phyloP scores from a whole-genome alignment of 2,797 vertebrate species.

The Onychomys leucogaster region DNA sequence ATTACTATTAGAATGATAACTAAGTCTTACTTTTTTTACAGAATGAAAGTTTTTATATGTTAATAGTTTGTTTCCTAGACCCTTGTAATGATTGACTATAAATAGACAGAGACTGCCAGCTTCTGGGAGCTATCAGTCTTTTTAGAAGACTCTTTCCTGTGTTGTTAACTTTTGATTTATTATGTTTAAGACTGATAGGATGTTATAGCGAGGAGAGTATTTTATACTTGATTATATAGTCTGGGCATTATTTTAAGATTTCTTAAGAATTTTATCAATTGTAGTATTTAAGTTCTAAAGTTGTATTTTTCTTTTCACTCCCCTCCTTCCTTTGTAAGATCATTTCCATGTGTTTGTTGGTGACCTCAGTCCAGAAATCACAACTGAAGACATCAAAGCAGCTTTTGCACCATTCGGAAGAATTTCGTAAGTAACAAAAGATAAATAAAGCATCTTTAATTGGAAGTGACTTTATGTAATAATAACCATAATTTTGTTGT shows the following conservation, averaged over 20 bases:
- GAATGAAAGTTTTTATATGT: conserved; percentile 68
- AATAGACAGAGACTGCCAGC: conserved; percentile 65
- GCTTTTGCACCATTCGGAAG: conserved; percentile 98
- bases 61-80: conserved; percentile 71
- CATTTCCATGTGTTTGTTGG: conserved; percentile 99
- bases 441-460: conserved; percentile 62
- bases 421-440: conserved; percentile 95
- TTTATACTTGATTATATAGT: conserved; percentile 74
- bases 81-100: conserved; percentile 55
- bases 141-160: conserved; percentile 55
- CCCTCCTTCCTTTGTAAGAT: conserved; percentile 89
- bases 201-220: conserved; percentile 74
- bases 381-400: conserved; percentile 98
- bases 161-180: conserved; percentile 54
- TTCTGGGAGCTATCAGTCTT: conserved; percentile 46
- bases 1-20: conserved; percentile 56
- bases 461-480: conserved; percentile 73
- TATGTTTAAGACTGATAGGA: conserved; percentile 67
- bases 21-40: conserved; percentile 72
- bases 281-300: conserved; percentile 75
- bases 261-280: conserved; percentile 24
- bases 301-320: conserved; percentile 80
- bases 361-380: conserved; percentile 99
- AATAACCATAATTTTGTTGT: conserved; percentile 66
- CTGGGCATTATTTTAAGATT: conserved; percentile 70